Conservation (phyloP, 2,113 vertebrate genomes). For the Panurus biarmicus region DNA sequence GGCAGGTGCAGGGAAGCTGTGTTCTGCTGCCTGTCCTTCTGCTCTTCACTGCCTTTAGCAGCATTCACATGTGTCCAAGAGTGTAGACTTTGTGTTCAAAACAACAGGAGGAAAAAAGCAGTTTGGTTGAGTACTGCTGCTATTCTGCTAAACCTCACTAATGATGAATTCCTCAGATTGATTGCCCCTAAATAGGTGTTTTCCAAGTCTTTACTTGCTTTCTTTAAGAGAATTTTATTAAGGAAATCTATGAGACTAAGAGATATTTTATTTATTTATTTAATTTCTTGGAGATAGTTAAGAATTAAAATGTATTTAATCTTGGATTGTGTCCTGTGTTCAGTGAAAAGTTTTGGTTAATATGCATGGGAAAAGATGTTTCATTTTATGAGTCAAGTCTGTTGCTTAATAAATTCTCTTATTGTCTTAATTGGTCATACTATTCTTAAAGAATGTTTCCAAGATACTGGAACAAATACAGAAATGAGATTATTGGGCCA, state of each 20-base stretch:
- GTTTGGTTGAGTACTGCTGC: not conserved
- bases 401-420: not conserved
- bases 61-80: not conserved
- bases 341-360: not conserved
- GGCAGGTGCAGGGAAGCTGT: not conserved
- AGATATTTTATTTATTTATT: not conserved
- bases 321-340: not conserved
- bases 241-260: not conserved
- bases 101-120: not conserved
- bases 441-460: not conserved
- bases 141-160: not conserved
- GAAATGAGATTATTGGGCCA: not conserved
- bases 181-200: not conserved
- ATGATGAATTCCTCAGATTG: not conserved
- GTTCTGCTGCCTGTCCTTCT: not conserved
- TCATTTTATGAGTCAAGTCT: not conserved
- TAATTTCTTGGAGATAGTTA: not conserved
- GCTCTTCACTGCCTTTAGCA: not conserved
- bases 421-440: not conserved
- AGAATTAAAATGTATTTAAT: not conserved
- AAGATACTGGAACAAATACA: not conserved
- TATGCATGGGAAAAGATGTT: not conserved
- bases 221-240: not conserved
- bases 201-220: not conserved
- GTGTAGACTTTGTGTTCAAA: not conserved